These are phyloP conservation scores for Dioctria linearis DNA, from an alignment of 2,888 invertebrate species.

Conservation along the genomic window DNA sequence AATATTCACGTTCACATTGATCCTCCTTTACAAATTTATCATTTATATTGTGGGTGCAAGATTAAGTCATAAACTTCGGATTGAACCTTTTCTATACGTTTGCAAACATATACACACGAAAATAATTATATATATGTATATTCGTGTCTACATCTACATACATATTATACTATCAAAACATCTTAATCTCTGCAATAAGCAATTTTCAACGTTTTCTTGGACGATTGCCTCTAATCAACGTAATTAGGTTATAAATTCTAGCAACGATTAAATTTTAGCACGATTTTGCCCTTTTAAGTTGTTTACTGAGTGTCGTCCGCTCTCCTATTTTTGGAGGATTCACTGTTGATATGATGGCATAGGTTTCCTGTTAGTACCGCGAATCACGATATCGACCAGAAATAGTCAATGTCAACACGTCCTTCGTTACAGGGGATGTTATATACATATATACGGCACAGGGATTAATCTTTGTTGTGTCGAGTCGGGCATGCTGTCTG, in stretches of 20 bases:
- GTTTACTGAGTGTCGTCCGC: not conserved
- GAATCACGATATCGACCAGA: slow-evolving; percentile 1
- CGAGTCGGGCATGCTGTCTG: not conserved
- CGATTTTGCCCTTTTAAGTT: not conserved
- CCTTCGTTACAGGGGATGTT: not conserved
- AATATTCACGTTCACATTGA: too few relatives aligned
- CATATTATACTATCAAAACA: not conserved
- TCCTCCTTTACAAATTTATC: too few relatives aligned
- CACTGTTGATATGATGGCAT: not conserved
- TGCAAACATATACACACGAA: too few relatives aligned
- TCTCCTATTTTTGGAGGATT: not conserved
- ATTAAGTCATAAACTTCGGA: slow-evolving; percentile 1
- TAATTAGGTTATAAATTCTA: slow-evolving; percentile 8
- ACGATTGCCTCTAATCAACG: slow-evolving; percentile 9
- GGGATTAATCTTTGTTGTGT: not conserved
- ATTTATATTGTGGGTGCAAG: not conserved
- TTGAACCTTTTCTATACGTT: too few relatives aligned
- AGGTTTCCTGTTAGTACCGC: not conserved
- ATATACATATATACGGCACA: not conserved
- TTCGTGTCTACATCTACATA: not conserved
- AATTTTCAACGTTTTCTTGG: not conserved
- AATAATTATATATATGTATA: too few relatives aligned
- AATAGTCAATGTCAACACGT: slow-evolving; percentile 12
- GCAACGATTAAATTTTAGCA: not conserved
- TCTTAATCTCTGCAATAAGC: not conserved